Evolutionary conservation across 2,797 vertebrate genomes (phyloP), one percentile per base, ranked within the genome.

Genomic region (Sus cebifrons): DNA sequence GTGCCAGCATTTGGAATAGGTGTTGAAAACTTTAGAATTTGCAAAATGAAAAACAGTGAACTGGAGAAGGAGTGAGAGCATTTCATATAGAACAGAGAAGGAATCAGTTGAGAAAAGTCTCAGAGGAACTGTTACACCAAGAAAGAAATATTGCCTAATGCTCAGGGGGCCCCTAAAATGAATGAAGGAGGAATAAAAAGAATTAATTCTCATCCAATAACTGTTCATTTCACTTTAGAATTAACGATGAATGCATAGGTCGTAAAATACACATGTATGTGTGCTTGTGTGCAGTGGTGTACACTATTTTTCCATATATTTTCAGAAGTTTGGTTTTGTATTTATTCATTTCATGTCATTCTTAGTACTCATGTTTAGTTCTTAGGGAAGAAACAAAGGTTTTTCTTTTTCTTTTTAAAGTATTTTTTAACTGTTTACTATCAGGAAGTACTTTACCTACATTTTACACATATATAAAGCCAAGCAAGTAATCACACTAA

Each of bases 31-130:
- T 60, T 3, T 14, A 85, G 40, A 90, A 68, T 56, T 82, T 29
- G 36, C 12, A 11, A 92, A 49, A 5, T 87, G 75, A 92, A 71
- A 87, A 89, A 87, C 27, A 84, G 13, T 7, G 49, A 92, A 36
- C 40, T 86, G 32, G 32, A 87, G 18, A 79, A 82, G 23, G 13
- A 56, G 0, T 90, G 20, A 17, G 3, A 18, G 4, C 0, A 2
- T 68, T 32, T 44, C 14, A 64, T 21, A 62, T 4, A 17, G 21
- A 77, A 29, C 23, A 81, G n/a, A 0, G 1, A 36, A 78, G 8
- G 11, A 3, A 54, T 52, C 12, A 81, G 3, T 18, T 86, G 56
- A 86, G 81, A 23, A 79, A 73, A 77, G 29, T 18, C 36, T 87
- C 62, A 86, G 4, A 9, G 29, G 60, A 74, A 62, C 2, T 16